Base-by-base conservation (phyloP, 2,113 vertebrate genomes). In the Hymenochirus boettgeri region DNA sequence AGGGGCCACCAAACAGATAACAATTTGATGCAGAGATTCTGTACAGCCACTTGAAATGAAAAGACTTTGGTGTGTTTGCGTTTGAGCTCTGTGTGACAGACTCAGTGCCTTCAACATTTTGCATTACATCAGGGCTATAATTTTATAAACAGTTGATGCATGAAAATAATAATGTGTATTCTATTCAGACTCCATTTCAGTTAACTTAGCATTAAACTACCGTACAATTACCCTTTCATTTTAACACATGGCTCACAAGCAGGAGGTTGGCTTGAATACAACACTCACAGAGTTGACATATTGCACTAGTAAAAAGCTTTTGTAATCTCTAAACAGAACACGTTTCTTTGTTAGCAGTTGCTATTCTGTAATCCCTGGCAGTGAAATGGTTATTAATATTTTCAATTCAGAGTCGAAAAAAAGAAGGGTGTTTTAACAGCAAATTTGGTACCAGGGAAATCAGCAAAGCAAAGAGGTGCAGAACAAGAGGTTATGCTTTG, bases 111-210 rank as follows among this genome's bases (percentile, higher is more conserved):
- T 24, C 33, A 60, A 35, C 37, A 22, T 27, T 67, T 47, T 15
- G 18, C 25, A 59, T 67, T 67, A 51, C 23, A 60, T 67, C 37
- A 67, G 55, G 57, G 27, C 65, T 67, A 60, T 67, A 67, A 67
- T 67, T 67, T 67, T 60, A 59, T 60, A 60, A 67, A 67, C 56
- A 67, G 56, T 59, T 60, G 65, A 67, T 59, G 65, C 65, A 67
- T 67, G 48, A 67, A 67, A 67, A 67, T 60, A 67, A 67, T 67
- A 67, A 67, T 60, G 65, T 60, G 65, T 53, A 59, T 60, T 67
- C 65, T 42, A 60, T 67, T 60, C 65, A 67, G 35, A 67, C 65
- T 60, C 57, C 65, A 60, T 67, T 67, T 67, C 56, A 67, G 57
- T 67, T 67, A 67, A 67, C 33, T 60, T 60, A 67, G 65, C 65